These are phyloP conservation scores for Astatoreochromis straeleni DNA, from an alignment of 2,113 vertebrate species.

Conservation along the genomic window DNA sequence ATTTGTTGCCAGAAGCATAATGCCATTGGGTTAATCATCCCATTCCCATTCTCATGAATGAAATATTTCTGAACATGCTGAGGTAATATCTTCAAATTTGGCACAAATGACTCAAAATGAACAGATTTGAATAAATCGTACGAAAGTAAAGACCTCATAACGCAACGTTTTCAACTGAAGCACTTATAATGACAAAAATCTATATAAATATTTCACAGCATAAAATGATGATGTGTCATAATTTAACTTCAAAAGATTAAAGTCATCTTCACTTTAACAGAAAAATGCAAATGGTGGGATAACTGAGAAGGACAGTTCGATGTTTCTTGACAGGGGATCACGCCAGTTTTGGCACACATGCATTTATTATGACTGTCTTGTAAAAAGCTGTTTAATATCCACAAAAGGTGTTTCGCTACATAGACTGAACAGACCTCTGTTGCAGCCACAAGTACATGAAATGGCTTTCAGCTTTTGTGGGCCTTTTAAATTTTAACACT, in stretches of 20 bases:
- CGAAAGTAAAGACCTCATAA: background rate
- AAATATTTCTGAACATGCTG: background rate
- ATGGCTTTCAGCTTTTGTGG: background rate
- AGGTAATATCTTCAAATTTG: background rate
- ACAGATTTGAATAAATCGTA: background rate
- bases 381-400: background rate
- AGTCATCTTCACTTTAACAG: background rate
- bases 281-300: background rate
- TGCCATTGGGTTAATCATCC: background rate
- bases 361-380: background rate
- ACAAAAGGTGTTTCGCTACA: background rate
- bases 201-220: background rate
- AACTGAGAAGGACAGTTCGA: background rate
- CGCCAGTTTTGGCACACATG: background rate
- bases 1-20: background rate
- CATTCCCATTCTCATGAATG: background rate
- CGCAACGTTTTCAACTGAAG: background rate
- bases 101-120: background rate
- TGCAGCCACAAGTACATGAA: background rate
- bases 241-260: background rate
- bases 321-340: background rate
- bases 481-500: background rate
- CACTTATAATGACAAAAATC: background rate
- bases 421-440: background rate
- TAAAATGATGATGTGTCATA: background rate